These are phyloP conservation scores for Lagenorhynchus albirostris DNA, from an alignment of 2,113 vertebrate species.

Conservation along the genomic window DNA sequence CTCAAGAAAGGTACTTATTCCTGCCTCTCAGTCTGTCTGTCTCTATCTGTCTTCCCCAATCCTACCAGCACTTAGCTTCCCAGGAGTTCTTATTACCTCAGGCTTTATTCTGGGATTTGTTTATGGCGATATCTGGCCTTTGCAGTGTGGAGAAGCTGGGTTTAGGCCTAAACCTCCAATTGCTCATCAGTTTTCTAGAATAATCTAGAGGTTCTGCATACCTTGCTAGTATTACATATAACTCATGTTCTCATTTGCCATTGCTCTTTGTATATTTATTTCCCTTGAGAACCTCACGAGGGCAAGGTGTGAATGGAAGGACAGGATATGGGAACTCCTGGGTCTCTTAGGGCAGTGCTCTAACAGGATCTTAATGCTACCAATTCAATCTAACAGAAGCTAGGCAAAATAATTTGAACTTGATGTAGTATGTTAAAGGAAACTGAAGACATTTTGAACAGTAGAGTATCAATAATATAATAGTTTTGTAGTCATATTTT, in stretches of 20 bases:
- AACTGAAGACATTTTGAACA: background rate
- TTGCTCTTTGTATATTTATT: background rate
- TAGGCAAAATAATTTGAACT: background rate
- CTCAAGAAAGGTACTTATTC: background rate
- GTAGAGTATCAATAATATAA: background rate
- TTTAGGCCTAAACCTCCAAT: background rate
- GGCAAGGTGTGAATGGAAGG: background rate
- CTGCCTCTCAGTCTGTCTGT: background rate
- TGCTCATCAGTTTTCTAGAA: constrained; percentile 13
- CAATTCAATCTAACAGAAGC: background rate
- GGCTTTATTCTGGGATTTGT: background rate
- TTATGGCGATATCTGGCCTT: background rate
- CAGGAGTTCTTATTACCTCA: background rate
- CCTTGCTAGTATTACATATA: background rate
- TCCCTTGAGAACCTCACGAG: background rate
- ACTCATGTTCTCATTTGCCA: background rate
- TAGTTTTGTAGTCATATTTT: background rate
- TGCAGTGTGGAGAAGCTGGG: background rate
- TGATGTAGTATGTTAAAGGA: background rate
- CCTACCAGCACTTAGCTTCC: background rate
- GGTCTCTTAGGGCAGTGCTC: background rate
- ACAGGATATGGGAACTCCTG: background rate
- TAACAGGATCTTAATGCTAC: background rate
- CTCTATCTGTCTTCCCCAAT: background rate
- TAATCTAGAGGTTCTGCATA: background rate